Conservation (phyloP, 2,888 invertebrate genomes). For the Erpobdella octoculata region DNA sequence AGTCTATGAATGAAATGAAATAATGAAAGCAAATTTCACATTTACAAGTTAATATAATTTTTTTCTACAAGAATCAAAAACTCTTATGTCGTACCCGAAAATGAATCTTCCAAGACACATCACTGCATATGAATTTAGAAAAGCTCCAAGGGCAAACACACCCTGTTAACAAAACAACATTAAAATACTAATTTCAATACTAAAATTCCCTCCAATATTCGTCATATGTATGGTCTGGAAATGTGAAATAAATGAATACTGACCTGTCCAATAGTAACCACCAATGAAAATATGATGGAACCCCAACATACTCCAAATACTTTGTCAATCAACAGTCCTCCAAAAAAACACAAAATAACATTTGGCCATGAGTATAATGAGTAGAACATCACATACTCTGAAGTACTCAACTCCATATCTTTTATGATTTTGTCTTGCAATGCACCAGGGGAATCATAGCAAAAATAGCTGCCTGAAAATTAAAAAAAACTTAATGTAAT, state of each 20-base stretch:
- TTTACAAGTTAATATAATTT: neutral
- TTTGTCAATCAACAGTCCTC: conserved; percentile 87
- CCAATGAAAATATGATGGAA: conserved; percentile 77
- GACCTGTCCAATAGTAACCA: conserved; percentile 76
- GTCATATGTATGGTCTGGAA: neutral
- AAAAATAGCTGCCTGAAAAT: conserved; percentile 64
- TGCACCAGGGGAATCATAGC: conserved; percentile 91
- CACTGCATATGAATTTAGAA: conserved; percentile 67
- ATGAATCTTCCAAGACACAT: conserved; percentile 74
- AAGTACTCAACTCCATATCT: conserved; percentile 71
- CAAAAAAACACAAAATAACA: conserved; percentile 84
- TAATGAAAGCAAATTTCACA: too few relatives aligned
- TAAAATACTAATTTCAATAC: too few relatives aligned
- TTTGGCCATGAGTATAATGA: conserved; percentile 86
- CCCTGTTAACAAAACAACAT: conserved; percentile 12
- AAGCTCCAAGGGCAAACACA: conserved; percentile 35
- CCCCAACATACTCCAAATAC: conserved; percentile 88
- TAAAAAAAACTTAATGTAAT: too few relatives aligned
- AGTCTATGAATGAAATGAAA: conserved; percentile 54
- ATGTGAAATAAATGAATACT: conserved; percentile 4
- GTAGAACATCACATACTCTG: conserved; percentile 77
- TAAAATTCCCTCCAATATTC: too few relatives aligned
- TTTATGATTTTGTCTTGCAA: conserved; percentile 75
- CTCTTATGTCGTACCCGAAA: conserved; percentile 62
- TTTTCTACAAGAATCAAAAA: neutral